A percentile compares a stretch with the other conserved stretches of the same genome.
These are phyloP conservation scores for Standfussiana lucernea DNA, from an alignment of 2,888 invertebrate genomes.

Conservation along the genomic window DNA sequence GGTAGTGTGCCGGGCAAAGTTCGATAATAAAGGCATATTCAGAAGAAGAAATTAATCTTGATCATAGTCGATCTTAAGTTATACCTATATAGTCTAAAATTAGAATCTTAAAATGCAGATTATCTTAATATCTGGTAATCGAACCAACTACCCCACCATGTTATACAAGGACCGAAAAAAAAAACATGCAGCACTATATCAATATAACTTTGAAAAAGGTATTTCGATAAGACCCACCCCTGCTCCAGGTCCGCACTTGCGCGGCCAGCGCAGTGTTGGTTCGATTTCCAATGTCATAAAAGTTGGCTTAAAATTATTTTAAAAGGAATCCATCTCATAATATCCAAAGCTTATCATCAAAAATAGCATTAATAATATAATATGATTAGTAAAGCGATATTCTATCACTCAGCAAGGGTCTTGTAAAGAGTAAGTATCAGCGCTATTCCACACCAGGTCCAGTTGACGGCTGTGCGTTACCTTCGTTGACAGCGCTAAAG, in stretches of 20 bases:
- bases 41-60: slow-evolving; percentile 8
- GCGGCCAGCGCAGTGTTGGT: not conserved
- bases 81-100: slow-evolving; percentile 7
- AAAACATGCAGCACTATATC: not conserved
- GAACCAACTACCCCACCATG: too few relatives aligned
- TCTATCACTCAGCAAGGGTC: slow-evolving; percentile 14
- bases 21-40: not conserved
- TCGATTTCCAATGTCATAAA: slow-evolving; percentile 6
- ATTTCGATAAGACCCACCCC: not conserved
- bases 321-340: not conserved
- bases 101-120: not conserved
- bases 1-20: slow-evolving; percentile 19
- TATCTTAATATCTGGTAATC: slow-evolving; percentile 6
- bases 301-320: slow-evolving; percentile 2
- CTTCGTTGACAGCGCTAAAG: slow-evolving; percentile 90
- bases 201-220: not conserved
- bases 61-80: slow-evolving; percentile 15
- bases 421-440: slow-evolving; percentile 13
- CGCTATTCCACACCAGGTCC: slow-evolving; percentile 63
- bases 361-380: slow-evolving; percentile 29
- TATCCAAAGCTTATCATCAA: slow-evolving; percentile 22
- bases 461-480: slow-evolving; percentile 86
- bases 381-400: slow-evolving; percentile 60
- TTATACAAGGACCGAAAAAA: too few relatives aligned
- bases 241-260: not conserved